Percentiles rank a stretch among this genome's conserved stretches.
Conservation (phyloP, 2,888 invertebrate species). For the Dasysyrphus albostriatus region DNA sequence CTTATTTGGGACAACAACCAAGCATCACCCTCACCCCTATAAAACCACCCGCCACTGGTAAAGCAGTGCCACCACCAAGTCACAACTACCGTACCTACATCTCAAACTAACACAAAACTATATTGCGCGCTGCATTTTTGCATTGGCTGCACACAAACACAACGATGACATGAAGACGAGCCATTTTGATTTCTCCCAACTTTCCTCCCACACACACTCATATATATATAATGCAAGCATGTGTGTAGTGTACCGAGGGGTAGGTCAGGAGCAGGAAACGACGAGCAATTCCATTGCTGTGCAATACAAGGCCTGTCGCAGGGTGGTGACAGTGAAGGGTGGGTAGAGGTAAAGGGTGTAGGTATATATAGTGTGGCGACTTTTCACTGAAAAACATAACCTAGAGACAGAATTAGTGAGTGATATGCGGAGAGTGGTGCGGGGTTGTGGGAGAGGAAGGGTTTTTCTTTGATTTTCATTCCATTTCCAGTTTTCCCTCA, state of each 20-base stretch:
- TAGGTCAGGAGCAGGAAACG: conserved; percentile 75
- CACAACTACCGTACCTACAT: not conserved
- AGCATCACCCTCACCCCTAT: conserved; percentile 61
- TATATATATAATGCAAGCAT: not conserved
- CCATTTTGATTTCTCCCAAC: conserved; percentile 35
- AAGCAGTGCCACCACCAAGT: not conserved
- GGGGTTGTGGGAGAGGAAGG: not conserved
- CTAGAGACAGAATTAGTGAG: conserved; percentile 74
- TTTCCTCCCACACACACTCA: conserved; percentile 31
- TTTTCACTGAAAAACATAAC: conserved; percentile 71
- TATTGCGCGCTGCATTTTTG: conserved; percentile 57
- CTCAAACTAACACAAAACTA: conserved; percentile 54
- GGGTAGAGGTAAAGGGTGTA: not conserved
- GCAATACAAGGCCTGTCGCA: conserved; percentile 61
- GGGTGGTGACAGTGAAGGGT: conserved; percentile 31
- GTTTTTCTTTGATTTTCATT: conserved; percentile 61
- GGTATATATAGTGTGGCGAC: conserved; percentile 18
- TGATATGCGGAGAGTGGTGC: conserved; percentile 2
- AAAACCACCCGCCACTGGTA: conserved; percentile 19
- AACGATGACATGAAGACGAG: conserved; percentile 18
- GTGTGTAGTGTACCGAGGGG: conserved; percentile 59
- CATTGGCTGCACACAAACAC: conserved; percentile 52
- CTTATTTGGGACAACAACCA: conserved; percentile 80
- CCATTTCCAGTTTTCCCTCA: conserved; percentile 21
- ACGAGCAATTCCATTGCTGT: conserved; percentile 69